These are phyloP conservation scores for Chaetorhynchus papuensis DNA, from an alignment of 2,113 vertebrate genomes.

Conservation along the genomic window DNA sequence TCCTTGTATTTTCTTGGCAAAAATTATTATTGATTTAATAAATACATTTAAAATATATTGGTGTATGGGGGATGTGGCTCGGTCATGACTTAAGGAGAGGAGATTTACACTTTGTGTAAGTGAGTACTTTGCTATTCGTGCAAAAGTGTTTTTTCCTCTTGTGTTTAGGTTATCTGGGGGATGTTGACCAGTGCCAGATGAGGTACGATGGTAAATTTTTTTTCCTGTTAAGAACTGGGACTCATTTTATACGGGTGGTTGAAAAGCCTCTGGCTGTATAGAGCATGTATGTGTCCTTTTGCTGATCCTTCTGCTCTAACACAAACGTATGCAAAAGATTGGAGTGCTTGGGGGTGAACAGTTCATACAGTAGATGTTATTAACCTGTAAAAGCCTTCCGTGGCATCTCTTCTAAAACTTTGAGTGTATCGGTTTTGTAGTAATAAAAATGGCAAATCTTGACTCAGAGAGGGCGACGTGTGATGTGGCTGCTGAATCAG, in stretches of 20 bases:
- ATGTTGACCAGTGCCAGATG: neutral
- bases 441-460: neutral
- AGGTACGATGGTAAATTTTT: neutral
- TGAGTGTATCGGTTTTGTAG: neutral
- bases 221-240: neutral
- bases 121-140: neutral
- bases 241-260: neutral
- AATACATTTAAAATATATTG: neutral
- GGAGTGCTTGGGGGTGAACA: neutral
- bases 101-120: neutral
- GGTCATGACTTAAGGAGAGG: accelerated
- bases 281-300: accelerated
- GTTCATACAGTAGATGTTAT: neutral
- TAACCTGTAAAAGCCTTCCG: neutral
- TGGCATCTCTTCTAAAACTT: neutral
- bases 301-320: neutral
- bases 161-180: neutral
- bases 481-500: neutral
- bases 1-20: neutral
- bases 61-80: neutral
- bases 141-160: neutral
- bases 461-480: neutral
- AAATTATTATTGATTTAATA: neutral
- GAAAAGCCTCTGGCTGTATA: neutral
- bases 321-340: accelerated